Base-by-base conservation (phyloP, 2,113 vertebrate genomes). In the Protobothrops mucrosquamatus region DNA sequence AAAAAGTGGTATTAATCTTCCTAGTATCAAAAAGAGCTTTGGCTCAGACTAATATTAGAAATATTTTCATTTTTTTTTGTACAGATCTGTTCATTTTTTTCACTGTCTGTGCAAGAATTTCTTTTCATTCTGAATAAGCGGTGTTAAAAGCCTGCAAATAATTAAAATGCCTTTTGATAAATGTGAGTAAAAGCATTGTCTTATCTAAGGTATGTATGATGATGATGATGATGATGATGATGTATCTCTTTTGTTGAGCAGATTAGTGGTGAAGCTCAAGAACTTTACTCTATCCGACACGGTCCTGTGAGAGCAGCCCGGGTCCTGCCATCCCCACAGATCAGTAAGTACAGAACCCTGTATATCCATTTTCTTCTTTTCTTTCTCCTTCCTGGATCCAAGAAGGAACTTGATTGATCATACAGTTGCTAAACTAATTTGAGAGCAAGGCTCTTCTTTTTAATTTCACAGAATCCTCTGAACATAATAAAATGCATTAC, bases 261-360 rank as follows among this genome's bases (percentile, higher is more conserved):
- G 99, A 98, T 99, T 96, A 98, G 98, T 89, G 99, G 99, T 0
- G 99, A 99, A 95, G 99, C 99, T n/a, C 99, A 99, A 93, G 99
- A 99, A 59, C 98, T 99, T 91, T 99, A 99, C 96, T 99, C 99
- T 0, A 98, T 99, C 89, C 98, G 99, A 61, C 98, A 99, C 0
- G 99, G 99, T 59, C 99, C 99, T 0, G 98, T 99, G 52, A 97
- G 99, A 96, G 97, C 98, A 1, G 99, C 99, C 12, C 98, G 98
- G 74, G 98, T 99, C 95, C 97, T 99, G n/a, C 99, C 99, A 10
- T 98, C 98, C 2, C 99, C 99, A 39, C 98, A 99, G 93, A 98
- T 99, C 95, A 97, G 99, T 99, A 97, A 98, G 98, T 98, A 29
- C 7, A 1, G 43, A n/a, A 34, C 24, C 14, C 11, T 89, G n/a